Conservation (phyloP, 2,797 vertebrate genomes). For the Sciaenops ocellatus region DNA sequence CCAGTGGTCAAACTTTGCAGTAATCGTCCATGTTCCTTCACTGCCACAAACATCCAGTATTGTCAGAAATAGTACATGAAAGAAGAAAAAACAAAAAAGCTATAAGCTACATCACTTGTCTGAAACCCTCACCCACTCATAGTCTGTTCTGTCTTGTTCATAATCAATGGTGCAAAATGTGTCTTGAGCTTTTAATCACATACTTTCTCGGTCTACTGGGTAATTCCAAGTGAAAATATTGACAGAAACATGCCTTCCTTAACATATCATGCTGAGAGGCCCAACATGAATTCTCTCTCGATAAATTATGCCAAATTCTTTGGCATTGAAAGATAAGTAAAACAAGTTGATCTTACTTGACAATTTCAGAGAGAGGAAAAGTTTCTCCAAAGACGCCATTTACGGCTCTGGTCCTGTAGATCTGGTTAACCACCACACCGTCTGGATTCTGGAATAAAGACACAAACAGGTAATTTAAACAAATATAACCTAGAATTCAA, state of each 20-base stretch:
- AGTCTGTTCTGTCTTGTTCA: neutral
- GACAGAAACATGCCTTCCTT: neutral
- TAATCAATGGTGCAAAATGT: neutral
- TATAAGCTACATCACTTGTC: too few relatives aligned
- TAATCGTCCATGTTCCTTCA: conserved; percentile 82
- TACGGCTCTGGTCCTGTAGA: conserved; percentile 26
- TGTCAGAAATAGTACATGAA: neutral
- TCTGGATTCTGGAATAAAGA: conserved; percentile 77
- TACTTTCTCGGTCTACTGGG: too few relatives aligned
- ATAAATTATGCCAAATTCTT: neutral
- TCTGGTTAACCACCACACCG: conserved; percentile 75
- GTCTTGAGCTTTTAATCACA: neutral
- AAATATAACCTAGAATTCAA: neutral
- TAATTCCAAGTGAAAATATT: neutral
- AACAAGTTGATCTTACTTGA: conserved; percentile 69
- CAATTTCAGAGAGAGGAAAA: conserved; percentile 70
- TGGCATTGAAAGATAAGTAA: neutral
- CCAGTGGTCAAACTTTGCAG: conserved; percentile 80
- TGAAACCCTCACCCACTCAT: neutral
- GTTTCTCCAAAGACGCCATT: conserved; percentile 61
- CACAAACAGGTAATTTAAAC: neutral
- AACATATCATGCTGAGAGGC: neutral
- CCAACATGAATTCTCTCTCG: neutral
- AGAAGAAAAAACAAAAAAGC: neutral
- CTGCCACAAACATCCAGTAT: conserved; percentile 56